Evolutionary conservation across 2,113 vertebrate species (phyloP), one percentile per base, ranked within the genome.

Genomic region (Balaenoptera acutorostrata): DNA sequence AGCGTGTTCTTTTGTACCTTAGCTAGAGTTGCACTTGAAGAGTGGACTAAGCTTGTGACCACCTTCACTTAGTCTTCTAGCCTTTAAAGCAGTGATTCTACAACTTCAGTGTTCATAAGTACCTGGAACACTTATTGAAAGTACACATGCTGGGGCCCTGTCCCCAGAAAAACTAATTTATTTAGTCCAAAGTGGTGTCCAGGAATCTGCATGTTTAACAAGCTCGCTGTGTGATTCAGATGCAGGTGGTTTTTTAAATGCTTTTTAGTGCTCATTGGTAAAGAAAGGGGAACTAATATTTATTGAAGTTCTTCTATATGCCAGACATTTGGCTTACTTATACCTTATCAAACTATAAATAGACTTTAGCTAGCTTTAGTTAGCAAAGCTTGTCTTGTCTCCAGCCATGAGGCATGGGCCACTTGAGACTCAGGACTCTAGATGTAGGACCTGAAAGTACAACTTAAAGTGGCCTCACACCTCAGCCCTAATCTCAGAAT

Each of bases 21-120:
- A 71, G 18, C 61, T 72, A 33, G 55, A 93, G 46, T 77, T 96
- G 29, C 21, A 61, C 75, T 95, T 85, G 25, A 95, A 94, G 39
- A 36, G 36, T 66, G 36, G 33, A 71, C 39, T 95, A 82, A 78
- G 78, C 63, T 69, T 88, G n/a, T 80, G 17, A 84, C 71, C 8
- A 59, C 59, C 64, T 88, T 90, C 74, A 88, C 75, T 44, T 75
- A 64, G 27, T 49, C 39, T 88, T 95, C 46, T 27, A 86, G 6
- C n/a, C n/a, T 95, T 95, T 69, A 77, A 71, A 92, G 49, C 55
- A 83, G 29, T 77, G 88, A 93, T 88, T 90, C 80, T 96, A 33
- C 94, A 75, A 83, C n/a, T 29, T 68, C 52, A 66, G 21, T 57
- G 18, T 89, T 91, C 27, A 1, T 63, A 82, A 57, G 39, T 41